Percentiles rank a stretch among this genome's conserved stretches.
These are phyloP conservation scores for Aldrovandia affinis DNA, from an alignment of 2,797 vertebrate species.

Conservation along the genomic window DNA sequence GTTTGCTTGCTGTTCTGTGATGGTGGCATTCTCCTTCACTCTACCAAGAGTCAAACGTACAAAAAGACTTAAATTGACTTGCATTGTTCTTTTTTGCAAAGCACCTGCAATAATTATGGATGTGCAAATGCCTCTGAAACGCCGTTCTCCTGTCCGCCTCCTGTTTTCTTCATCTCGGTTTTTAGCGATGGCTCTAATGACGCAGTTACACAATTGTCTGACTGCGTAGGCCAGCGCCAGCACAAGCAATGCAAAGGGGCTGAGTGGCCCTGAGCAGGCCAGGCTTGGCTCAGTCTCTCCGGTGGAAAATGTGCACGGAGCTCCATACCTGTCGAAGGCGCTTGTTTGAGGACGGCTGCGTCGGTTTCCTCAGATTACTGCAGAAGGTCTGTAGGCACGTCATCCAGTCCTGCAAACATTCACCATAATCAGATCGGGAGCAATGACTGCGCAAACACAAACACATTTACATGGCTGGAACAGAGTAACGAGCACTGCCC, in stretches of 20 bases:
- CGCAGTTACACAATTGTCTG: too few relatives aligned
- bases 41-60: too few relatives aligned
- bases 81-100: background rate
- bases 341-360: constrained; percentile 89
- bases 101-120: background rate
- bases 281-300: background rate
- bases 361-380: constrained; percentile 90
- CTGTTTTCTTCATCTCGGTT: too few relatives aligned
- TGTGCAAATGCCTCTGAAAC: too few relatives aligned
- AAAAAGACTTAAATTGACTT: too few relatives aligned
- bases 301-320: too few relatives aligned
- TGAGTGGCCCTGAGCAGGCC: background rate
- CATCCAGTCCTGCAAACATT: constrained; percentile 92
- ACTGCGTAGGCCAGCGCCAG: too few relatives aligned
- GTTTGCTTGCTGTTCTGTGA: background rate
- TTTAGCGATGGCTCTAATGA: too few relatives aligned
- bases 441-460: constrained; percentile 7
- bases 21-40: background rate
- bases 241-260: too few relatives aligned
- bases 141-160: too few relatives aligned
- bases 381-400: constrained; percentile 98
- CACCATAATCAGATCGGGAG: background rate
- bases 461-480: background rate
- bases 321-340: constrained; percentile 89
- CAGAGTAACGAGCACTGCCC: background rate